Percentiles rank a stretch among this genome's conserved stretches.
These are phyloP conservation scores for Phataginus tricuspis DNA, from an alignment of 2,797 vertebrate genomes.

Conservation along the genomic window DNA sequence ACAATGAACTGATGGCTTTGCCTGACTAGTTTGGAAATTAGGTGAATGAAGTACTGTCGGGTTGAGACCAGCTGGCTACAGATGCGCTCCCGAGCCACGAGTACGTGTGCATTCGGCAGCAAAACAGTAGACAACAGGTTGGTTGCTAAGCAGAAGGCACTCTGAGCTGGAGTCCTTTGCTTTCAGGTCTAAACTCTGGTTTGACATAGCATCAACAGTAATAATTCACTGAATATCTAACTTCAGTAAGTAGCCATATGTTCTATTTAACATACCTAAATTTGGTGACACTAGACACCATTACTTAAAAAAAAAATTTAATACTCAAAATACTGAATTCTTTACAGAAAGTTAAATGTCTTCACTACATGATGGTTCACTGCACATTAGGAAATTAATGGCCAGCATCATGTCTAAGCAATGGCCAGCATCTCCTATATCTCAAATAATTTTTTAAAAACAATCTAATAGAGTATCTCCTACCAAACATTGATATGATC, in stretches of 20 bases:
- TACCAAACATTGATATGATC: conserved; percentile 40
- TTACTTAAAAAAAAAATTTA: background rate
- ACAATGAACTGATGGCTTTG: conserved; percentile 72
- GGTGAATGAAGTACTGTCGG: conserved; percentile 77
- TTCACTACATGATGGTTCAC: conserved; percentile 14
- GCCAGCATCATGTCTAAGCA: conserved; percentile 4
- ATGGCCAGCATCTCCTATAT: background rate
- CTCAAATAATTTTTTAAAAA: conserved; percentile 66
- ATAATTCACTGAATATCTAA: conserved; percentile 20
- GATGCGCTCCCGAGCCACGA: conserved; percentile 55
- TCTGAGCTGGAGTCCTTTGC: background rate
- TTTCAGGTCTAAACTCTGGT: conserved; percentile 52
- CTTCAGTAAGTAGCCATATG: conserved; percentile 41
- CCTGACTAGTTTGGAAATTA: conserved; percentile 76
- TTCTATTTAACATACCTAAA: conserved; percentile 12
- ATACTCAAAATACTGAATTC: conserved; percentile 38
- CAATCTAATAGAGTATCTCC: conserved; percentile 61
- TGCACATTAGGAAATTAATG: background rate
- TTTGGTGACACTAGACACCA: background rate
- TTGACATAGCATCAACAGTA: conserved; percentile 42
- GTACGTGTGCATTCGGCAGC: conserved; percentile 59
- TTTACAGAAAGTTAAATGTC: conserved; percentile 33
- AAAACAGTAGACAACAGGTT: conserved; percentile 82
- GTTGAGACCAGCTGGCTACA: conserved; percentile 74
- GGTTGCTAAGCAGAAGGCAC: conserved; percentile 85